Evolutionary conservation across 2,888 invertebrate genomes (phyloP).

Genomic region (Digitonthophagus gazella): DNA sequence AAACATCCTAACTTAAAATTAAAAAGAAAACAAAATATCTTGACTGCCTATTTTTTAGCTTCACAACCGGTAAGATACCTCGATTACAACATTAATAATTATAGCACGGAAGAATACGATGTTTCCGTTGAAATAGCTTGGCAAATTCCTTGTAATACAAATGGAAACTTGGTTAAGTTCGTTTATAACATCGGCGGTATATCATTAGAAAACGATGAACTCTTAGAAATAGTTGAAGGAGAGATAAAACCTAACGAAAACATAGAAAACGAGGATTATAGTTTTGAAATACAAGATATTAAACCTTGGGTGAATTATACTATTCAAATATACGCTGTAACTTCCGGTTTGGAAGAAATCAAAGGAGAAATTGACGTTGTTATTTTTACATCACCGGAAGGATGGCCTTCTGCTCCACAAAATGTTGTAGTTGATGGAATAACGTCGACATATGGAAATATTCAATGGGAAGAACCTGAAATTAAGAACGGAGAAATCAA

Average conservation of each 20-base stretch:
- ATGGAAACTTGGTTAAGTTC: constrained; percentile 35
- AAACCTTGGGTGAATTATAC: not conserved
- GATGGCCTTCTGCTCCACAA: constrained; percentile 26
- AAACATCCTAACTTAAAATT: too few species aligned
- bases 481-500: constrained; percentile 27
- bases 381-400: constrained; percentile 20
- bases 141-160: constrained; percentile 37
- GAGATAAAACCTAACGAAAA: not conserved
- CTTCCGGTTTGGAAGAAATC: not conserved
- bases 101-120: constrained; percentile 21
- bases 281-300: not conserved
- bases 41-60: too few species aligned
- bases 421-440: constrained; percentile 7
- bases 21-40: too few species aligned
- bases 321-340: not conserved
- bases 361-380: not conserved
- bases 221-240: constrained; percentile 10
- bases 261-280: not conserved
- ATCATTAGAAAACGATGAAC: constrained; percentile 17
- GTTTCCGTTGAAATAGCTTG: constrained; percentile 31
- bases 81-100: constrained; percentile 9
- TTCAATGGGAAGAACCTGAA: constrained; percentile 27
- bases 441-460: constrained; percentile 7
- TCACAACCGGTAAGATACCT: constrained; percentile 28
- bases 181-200: not conserved